Evolutionary conservation across 2,888 invertebrate genomes (phyloP), one percentile per base, ranked within the genome.

Genomic region (Pseudoips prasinana): DNA sequence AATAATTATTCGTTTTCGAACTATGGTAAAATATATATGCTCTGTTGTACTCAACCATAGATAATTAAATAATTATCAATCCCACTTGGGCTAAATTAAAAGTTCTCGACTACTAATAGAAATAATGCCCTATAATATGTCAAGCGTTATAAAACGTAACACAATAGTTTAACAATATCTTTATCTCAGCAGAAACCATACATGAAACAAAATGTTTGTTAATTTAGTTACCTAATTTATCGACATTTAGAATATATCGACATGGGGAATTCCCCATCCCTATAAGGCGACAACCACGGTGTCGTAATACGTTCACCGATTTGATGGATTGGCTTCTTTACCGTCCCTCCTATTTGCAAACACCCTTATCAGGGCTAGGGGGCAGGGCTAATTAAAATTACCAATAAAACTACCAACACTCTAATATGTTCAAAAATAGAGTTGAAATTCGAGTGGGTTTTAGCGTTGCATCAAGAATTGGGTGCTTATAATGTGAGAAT

Each of bases 321-420:
- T 88, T 88, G 88, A 88, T 88, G 87, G 87, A 88, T 88, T 88
- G 87, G 87, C 87, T 88, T 86, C 87, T 86, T 85, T 80, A 78
- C 80, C 70, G 71, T 70, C 85, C 83, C 83, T 77, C 71, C 80
- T 87, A 86, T 87, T 86, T 86, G 86, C 86, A 87, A 87, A 86
- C 85, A 85, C 88, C 87, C 87, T 83, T 81, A 80, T 81, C 81
- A 70, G 73, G 64, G 58, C 57, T 58, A 47, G 58, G 62, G 63
- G 64, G 60, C 33, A 45, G 56, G 73, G 78, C 86, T 87, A 88
- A 87, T 87, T 88, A 87, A 86, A 87, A 87, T 84, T 79, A 81
- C 72, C 82, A 75, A 35, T 46, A 37, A 50, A 32, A 8, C 36
- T 27, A 27, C 18, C 22, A 32, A 30, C 37, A 33, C 35, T 60